These are phyloP conservation scores for Cheumatopsyche charites DNA, from an alignment of 1,140 invertebrate genomes.

Conservation along the genomic window DNA sequence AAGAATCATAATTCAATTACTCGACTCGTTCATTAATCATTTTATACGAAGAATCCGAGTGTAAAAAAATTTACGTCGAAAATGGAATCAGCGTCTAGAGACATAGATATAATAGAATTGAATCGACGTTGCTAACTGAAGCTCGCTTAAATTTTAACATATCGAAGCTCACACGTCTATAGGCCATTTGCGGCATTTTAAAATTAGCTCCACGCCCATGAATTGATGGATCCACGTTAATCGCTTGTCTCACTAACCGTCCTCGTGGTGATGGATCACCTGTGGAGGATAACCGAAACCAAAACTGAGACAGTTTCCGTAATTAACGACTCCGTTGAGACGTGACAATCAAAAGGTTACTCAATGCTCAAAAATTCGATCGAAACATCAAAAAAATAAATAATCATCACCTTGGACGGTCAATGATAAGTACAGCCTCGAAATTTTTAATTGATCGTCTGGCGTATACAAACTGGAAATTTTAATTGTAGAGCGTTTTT, in stretches of 20 bases:
- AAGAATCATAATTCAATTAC: conserved; percentile 14
- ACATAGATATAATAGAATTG: no score
- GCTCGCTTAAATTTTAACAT: no score
- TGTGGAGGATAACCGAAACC: neutral
- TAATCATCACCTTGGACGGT: neutral
- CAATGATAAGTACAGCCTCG: neutral
- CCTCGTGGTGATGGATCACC: conserved; percentile 27
- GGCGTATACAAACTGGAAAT: conserved; percentile 1
- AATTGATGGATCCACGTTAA: conserved; percentile 22
- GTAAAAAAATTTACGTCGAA: no score
- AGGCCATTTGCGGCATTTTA: neutral
- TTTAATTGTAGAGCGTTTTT: neutral
- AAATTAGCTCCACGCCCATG: neutral
- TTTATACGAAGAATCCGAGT: neutral
- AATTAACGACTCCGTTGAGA: neutral
- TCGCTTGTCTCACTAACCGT: conserved; percentile 17
- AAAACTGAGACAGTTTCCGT: neutral
- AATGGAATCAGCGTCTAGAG: no score
- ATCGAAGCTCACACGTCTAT: no score
- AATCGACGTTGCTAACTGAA: no score
- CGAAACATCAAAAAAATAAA: neutral
- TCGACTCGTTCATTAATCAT: conserved; percentile 14
- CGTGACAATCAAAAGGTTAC: neutral
- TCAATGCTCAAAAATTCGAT: neutral
- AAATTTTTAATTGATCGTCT: neutral